Evolutionary conservation across 2,888 invertebrate genomes (phyloP).

Genomic region (Entomobrya multifasciata): DNA sequence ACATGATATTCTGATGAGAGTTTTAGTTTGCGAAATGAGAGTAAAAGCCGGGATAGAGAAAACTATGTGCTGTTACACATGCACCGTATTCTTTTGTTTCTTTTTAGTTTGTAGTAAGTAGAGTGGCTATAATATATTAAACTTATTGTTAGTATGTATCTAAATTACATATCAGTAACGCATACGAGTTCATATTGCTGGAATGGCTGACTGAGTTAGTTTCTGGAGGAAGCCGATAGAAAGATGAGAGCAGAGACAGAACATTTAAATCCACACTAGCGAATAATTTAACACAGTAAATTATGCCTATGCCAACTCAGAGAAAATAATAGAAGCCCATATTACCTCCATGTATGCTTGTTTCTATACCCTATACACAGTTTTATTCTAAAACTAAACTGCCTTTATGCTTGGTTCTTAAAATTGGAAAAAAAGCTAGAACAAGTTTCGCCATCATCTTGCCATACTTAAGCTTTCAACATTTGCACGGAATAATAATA

Average conservation of each 20-base stretch:
- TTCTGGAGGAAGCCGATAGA: slow-evolving; percentile 2
- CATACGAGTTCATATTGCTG: too few relatives aligned
- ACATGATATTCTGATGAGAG: neutral
- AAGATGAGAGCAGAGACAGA: neutral
- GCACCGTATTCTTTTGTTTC: neutral
- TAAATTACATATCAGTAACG: too few relatives aligned
- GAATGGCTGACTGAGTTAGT: too few relatives aligned
- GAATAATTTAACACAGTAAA: slow-evolving; percentile 68
- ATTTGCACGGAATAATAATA: slow-evolving; percentile 48
- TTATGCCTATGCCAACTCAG: slow-evolving; percentile 57
- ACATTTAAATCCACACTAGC: slow-evolving; percentile 61
- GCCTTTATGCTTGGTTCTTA: neutral
- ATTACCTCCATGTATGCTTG: neutral
- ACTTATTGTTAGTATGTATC: too few relatives aligned
- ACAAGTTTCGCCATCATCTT: slow-evolving; percentile 55
- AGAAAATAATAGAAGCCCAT: slow-evolving; percentile 36
- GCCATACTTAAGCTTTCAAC: slow-evolving; percentile 43
- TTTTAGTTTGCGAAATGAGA: neutral
- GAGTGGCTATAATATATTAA: too few relatives aligned
- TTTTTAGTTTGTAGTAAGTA: neutral
- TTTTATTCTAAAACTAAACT: neutral
- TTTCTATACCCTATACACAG: slow-evolving; percentile 2
- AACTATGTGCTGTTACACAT: too few relatives aligned
- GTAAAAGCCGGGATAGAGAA: neutral
- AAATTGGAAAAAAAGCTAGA: slow-evolving; percentile 2